These are phyloP conservation scores for Desoria tigrina DNA, from an alignment of 2,888 invertebrate species.

Conservation along the genomic window DNA sequence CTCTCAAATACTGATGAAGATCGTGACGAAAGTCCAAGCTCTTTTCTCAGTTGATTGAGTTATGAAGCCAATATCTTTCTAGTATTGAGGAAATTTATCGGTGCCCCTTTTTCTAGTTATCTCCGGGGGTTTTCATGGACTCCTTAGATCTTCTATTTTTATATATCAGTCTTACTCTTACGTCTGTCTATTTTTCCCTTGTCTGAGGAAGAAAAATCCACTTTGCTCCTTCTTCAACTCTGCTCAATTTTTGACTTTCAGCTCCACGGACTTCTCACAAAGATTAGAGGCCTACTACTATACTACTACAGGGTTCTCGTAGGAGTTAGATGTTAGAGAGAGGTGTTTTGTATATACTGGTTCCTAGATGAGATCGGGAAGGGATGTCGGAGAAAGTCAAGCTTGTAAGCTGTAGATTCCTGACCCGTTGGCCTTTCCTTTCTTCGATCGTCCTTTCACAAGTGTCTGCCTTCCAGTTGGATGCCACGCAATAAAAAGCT, in stretches of 20 bases:
- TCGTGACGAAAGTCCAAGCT: constrained; percentile 40
- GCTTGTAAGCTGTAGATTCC: not conserved
- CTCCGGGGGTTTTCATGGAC: constrained; percentile 35
- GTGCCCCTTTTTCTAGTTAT: constrained; percentile 28
- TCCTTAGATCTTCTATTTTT: constrained; percentile 17
- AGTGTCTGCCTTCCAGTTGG: not conserved
- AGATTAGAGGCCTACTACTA: no score
- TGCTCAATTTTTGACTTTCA: constrained; percentile 1
- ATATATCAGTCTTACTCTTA: not conserved
- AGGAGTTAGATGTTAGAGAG: no score
- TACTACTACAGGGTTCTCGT: no score
- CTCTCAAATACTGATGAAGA: constrained; percentile 35
- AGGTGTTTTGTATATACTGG: no score
- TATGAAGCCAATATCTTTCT: constrained; percentile 49
- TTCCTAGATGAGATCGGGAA: no score
- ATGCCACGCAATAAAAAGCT: no score
- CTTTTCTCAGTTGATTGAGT: constrained; percentile 45
- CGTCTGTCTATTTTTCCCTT: constrained; percentile 14
- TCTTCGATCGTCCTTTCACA: not conserved
- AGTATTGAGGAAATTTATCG: constrained; percentile 37
- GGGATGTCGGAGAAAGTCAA: no score
- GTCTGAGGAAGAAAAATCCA: not conserved
- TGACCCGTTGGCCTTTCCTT: not conserved
- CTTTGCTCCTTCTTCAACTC: not conserved
- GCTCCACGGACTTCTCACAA: not conserved